phyloP scores from a whole-genome alignment of 2,113 vertebrate species.

The Piprites chloris region DNA sequence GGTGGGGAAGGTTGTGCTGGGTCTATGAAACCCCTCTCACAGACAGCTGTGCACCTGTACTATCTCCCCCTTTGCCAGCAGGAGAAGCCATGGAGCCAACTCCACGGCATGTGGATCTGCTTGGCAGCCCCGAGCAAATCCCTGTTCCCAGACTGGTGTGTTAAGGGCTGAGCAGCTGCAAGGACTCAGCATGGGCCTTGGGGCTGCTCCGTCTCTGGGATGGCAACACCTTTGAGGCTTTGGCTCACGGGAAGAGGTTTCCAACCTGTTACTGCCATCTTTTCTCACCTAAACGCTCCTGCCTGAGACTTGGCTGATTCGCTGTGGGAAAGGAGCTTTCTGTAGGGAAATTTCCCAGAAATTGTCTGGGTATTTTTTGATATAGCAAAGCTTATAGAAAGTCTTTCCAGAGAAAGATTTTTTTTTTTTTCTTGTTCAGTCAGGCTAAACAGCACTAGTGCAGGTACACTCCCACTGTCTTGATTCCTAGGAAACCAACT shows the following conservation, averaged over 20 bases:
- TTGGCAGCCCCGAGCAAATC: background rate
- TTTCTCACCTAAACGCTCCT: background rate
- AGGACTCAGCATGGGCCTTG: background rate
- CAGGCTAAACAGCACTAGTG: background rate
- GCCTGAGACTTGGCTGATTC: accelerated
- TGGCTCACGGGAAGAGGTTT: background rate
- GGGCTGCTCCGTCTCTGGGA: accelerated
- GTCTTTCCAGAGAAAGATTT: background rate
- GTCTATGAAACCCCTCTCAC: background rate
- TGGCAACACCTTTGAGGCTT: background rate
- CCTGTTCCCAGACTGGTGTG: background rate
- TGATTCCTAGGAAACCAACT: background rate
- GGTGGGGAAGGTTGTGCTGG: accelerated
- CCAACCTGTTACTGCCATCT: background rate
- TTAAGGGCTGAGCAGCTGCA: too few relatives aligned
- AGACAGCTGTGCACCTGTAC: accelerated
- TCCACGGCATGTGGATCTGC: accelerated
- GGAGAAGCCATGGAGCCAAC: background rate
- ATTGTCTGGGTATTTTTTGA: background rate
- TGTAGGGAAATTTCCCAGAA: background rate
- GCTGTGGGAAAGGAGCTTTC: background rate
- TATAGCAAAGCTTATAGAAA: background rate
- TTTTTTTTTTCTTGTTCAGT: background rate
- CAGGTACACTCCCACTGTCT: background rate
- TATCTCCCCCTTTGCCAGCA: background rate